phyloP scores from a whole-genome alignment of 2,797 vertebrate genomes.

The Molothrus ater region DNA sequence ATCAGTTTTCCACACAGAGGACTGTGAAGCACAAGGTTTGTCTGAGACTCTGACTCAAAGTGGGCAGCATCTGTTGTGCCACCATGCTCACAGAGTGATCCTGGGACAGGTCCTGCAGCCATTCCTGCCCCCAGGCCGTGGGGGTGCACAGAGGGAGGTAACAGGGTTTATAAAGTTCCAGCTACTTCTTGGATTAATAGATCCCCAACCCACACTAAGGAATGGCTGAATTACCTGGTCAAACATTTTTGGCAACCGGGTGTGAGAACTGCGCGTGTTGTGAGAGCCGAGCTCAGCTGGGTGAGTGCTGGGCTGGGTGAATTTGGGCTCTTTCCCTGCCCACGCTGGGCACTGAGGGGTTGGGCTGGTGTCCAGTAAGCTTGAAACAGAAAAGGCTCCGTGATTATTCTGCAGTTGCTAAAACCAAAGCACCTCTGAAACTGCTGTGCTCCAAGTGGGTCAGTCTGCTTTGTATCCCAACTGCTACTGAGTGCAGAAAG shows the following conservation, averaged over 20 bases:
- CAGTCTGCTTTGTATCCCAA: conserved; percentile 46
- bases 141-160: background rate
- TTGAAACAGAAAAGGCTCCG: conserved; percentile 61
- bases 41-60: conserved; percentile 68
- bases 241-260: conserved; percentile 85
- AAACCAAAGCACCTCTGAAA: conserved; percentile 70
- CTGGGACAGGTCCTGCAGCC: conserved; percentile 22
- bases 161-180: background rate
- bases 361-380: conserved; percentile 29
- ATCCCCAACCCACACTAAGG: background rate
- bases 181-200: background rate
- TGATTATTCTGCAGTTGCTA: conserved; percentile 66
- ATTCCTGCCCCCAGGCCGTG: background rate
- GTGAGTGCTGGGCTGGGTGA: conserved; percentile 70
- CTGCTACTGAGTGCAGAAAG: conserved; percentile 51
- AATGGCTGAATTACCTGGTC: conserved; percentile 74
- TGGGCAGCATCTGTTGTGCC: conserved; percentile 51
- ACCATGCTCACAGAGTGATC: conserved; percentile 51
- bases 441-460: conserved; percentile 57
- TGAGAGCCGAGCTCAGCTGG: conserved; percentile 81
- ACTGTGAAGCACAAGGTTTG: conserved; percentile 75
- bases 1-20: conserved; percentile 74
- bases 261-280: conserved; percentile 82
- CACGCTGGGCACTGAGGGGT: background rate
- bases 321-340: conserved; percentile 25